Conservation (phyloP, 92 coral and sea anemone species). For the Siderastrea radians region DNA sequence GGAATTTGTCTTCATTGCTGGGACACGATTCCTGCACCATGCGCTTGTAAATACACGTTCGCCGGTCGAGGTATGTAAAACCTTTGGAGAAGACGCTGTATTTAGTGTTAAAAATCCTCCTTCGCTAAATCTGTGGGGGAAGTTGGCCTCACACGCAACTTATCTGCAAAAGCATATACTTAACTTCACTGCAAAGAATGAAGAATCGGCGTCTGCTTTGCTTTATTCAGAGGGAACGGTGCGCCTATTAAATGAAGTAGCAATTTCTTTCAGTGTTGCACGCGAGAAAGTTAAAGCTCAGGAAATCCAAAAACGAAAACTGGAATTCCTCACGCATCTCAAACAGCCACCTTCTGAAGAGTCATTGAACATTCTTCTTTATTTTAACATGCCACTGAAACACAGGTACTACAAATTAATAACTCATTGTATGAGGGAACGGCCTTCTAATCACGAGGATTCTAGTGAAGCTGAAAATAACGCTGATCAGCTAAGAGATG, state of each 20-base stretch:
- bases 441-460: not conserved
- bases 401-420: constrained; percentile 46
- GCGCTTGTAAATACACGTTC: constrained; percentile 75
- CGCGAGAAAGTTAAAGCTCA: constrained; percentile 14
- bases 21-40: constrained; percentile 40
- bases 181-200: constrained; percentile 9
- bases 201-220: not conserved
- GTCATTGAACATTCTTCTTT: constrained; percentile 34
- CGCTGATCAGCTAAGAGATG: constrained; percentile 57
- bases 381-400: constrained; percentile 66
- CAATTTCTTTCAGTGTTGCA: not conserved
- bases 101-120: not conserved
- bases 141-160: constrained; percentile 64
- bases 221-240: constrained; percentile 61
- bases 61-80: constrained; percentile 66
- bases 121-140: not conserved
- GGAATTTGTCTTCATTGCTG: not conserved
- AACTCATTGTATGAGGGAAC: constrained; percentile 64
- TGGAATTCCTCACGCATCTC: constrained; percentile 30
- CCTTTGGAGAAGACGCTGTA: constrained; percentile 69
- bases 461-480: not conserved
- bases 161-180: constrained; percentile 54
- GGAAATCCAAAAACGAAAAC: constrained; percentile 52
- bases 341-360: constrained; percentile 36
- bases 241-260: constrained; percentile 56